Evolutionary conservation across 2,797 vertebrate genomes (phyloP).

Genomic region (Cichlasoma orientale): DNA sequence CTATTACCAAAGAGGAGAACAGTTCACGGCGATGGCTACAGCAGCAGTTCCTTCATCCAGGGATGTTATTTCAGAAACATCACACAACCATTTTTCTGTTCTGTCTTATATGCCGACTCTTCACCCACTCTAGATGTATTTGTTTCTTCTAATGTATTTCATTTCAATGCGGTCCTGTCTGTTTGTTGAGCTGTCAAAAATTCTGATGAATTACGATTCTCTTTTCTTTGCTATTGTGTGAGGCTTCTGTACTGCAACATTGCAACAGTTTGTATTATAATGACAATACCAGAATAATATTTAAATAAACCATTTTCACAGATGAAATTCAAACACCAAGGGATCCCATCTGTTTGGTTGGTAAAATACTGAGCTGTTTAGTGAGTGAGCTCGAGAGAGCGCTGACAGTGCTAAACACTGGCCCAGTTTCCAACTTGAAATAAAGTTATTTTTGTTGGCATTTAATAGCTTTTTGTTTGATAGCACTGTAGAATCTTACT

Average conservation of each 20-base stretch:
- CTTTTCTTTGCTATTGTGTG: slow-evolving; percentile 74
- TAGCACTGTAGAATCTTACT: not conserved
- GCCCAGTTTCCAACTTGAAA: slow-evolving; percentile 20
- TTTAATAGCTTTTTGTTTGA: slow-evolving; percentile 19
- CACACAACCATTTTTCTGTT: slow-evolving; percentile 41
- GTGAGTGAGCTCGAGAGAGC: slow-evolving; percentile 4
- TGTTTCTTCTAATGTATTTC: slow-evolving; percentile 68
- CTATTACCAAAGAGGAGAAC: slow-evolving; percentile 30
- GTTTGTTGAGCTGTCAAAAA: slow-evolving; percentile 71
- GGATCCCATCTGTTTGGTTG: slow-evolving; percentile 61
- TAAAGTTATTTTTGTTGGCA: slow-evolving; percentile 23
- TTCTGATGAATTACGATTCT: slow-evolving; percentile 65
- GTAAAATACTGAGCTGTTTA: slow-evolving; percentile 21
- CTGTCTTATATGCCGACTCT: slow-evolving; percentile 44
- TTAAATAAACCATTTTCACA: slow-evolving; percentile 81
- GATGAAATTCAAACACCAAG: slow-evolving; percentile 68
- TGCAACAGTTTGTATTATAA: slow-evolving; percentile 79
- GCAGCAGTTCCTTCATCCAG: slow-evolving; percentile 43
- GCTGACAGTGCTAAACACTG: slow-evolving; percentile 29
- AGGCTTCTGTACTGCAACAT: slow-evolving; percentile 76
- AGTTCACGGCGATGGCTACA: slow-evolving; percentile 26
- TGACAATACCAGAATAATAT: slow-evolving; percentile 75
- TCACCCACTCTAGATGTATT: slow-evolving; percentile 65
- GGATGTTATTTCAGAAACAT: slow-evolving; percentile 51
- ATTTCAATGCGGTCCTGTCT: slow-evolving; percentile 71